A percentile compares a stretch with the other conserved stretches of the same genome.
Evolutionary conservation across 2,797 vertebrate species (phyloP).

Genomic region (Oreonectes daqikongensis): DNA sequence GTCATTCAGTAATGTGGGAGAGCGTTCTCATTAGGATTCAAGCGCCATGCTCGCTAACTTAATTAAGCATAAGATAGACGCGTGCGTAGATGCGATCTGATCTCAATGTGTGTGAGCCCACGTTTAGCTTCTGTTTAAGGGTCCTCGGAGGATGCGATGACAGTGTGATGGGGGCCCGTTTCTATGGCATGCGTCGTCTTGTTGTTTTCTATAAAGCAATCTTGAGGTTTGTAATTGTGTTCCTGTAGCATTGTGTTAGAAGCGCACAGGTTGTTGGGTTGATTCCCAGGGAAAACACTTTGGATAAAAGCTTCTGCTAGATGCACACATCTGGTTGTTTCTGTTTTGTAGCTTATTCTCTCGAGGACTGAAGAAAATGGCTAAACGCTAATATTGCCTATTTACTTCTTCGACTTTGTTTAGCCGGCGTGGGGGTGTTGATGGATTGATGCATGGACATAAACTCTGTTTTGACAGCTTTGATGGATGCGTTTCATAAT

Average conservation of each 20-base stretch:
- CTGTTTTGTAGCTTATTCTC: not conserved
- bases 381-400: too few relatives aligned
- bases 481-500: conserved; percentile 46
- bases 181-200: not conserved
- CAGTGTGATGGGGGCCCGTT: conserved; percentile 1
- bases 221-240: too few relatives aligned
- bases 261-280: too few relatives aligned
- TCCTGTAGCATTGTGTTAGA: too few relatives aligned
- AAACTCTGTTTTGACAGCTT: conserved; percentile 12
- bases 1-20: conserved; percentile 19
- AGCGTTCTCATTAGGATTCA: conserved; percentile 51
- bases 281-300: too few relatives aligned
- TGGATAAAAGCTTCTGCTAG: not conserved
- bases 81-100: conserved; percentile 45
- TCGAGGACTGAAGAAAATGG: not conserved
- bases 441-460: conserved; percentile 40
- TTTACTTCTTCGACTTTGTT: too few relatives aligned
- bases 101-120: conserved; percentile 46
- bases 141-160: conserved; percentile 34
- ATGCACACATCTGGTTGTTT: not conserved
- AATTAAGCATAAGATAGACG: conserved; percentile 60
- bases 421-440: not conserved
- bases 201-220: not conserved
- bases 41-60: conserved; percentile 52
- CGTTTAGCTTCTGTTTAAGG: conserved; percentile 33